A percentile compares a stretch with the other conserved stretches of the same genome.
phyloP scores from a whole-genome alignment of 1,140 invertebrate species.

The Dendrolimus punctatus region DNA sequence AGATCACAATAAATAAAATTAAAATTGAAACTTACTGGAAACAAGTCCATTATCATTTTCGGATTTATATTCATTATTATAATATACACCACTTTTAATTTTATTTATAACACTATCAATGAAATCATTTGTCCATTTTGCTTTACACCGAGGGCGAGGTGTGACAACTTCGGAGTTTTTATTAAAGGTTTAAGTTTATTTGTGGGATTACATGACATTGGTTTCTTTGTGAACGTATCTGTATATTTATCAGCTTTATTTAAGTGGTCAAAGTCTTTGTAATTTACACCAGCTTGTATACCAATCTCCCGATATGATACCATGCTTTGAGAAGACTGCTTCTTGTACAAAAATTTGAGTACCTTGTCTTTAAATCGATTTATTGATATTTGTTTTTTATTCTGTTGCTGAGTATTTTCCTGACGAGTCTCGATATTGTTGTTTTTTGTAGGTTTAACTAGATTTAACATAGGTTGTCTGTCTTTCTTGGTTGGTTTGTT shows the following conservation, averaged over 20 bases:
- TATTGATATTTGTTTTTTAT: constrained; percentile 26
- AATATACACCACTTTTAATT: constrained; percentile 47
- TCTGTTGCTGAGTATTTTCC: neutral
- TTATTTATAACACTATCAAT: constrained; percentile 55
- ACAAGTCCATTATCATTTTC: constrained; percentile 9
- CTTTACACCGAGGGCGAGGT: constrained; percentile 30
- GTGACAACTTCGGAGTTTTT: constrained; percentile 1
- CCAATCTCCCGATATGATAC: too few relatives aligned
- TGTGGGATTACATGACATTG: neutral
- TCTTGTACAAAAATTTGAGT: constrained; percentile 40
- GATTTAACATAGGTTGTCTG: constrained; percentile 2
- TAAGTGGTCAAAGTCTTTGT: too few relatives aligned
- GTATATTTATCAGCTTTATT: neutral
- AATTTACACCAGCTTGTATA: too few relatives aligned
- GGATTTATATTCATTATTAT: constrained; percentile 28
- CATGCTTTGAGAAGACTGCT: constrained; percentile 8
- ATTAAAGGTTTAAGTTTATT: constrained; percentile 10
- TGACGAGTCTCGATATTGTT: neutral
- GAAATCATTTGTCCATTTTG: constrained; percentile 45
- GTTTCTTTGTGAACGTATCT: neutral
- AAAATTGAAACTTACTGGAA: constrained; percentile 8
- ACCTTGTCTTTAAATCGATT: constrained; percentile 42
- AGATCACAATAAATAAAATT: neutral
- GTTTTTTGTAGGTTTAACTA: constrained; percentile 1
- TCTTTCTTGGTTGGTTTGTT: neutral